Evolutionary conservation across 1,140 invertebrate species (phyloP), one percentile per base, ranked within the genome.

Genomic region (Calosoma granatense): DNA sequence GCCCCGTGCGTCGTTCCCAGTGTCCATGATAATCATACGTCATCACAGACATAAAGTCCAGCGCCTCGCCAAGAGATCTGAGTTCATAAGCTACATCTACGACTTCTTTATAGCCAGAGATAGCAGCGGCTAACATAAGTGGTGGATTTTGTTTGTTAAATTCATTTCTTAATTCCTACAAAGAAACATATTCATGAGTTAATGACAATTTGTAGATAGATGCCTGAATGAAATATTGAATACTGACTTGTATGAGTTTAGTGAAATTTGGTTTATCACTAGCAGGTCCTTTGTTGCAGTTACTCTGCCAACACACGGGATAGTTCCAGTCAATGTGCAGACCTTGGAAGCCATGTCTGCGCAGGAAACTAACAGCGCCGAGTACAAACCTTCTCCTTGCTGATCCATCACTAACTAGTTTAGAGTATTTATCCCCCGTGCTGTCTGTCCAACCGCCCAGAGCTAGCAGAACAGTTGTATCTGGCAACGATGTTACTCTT

Each of bases 381-480:
- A 81, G 72, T 1, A 85, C 80, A 61, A 90, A 92, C 56, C 81
- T 82, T 43, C 81, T 73, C n/a, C 87, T 76, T 11, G 78, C 71
- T 2, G 75, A 72, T 1, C 78, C 72, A 56, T 81, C 82, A 23
- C 80, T 80, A 0, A 90, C 86, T 14, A 91, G 67, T 51, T 82
- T 78, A 0, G 86, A 91, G 66, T 92, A 95, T 68, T 92, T 92
- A 64, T 87, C 84, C 0, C 86, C 88, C 1, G 81, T 76, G 2
- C 90, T 92, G 66, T 93, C 90, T 0, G 89, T 90, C 91, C 91
- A 94, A 0, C 92, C 92, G n/a, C 92, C 92, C 30, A 95, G 67
- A 1, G 87, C 87, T 15, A 96, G 67, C 1, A 94, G 61, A 0
- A 92, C 81, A 64, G 82, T 85, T 0, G 86, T 71, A 22, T 79